These are phyloP conservation scores for Irena cyanogastra DNA, from an alignment of 2,113 vertebrate species.

Conservation along the genomic window DNA sequence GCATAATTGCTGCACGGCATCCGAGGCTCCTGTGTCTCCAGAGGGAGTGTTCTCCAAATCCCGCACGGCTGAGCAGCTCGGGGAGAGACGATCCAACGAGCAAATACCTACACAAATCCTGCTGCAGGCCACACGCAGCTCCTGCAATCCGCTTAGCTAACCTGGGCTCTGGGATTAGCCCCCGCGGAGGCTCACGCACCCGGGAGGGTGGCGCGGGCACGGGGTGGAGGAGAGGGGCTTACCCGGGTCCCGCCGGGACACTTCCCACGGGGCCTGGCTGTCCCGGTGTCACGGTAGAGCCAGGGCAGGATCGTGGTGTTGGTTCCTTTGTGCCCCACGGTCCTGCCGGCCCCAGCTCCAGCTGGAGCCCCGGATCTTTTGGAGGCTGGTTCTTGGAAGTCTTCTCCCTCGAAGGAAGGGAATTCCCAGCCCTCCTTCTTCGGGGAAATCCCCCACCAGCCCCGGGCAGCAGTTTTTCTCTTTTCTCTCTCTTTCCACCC, in stretches of 20 bases:
- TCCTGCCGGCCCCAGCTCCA: background rate
- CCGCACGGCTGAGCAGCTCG: background rate
- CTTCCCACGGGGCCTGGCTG: background rate
- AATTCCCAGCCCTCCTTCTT: constrained; percentile 32
- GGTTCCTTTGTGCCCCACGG: background rate
- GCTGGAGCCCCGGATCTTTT: background rate
- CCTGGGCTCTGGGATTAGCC: background rate
- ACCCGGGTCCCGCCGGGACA: background rate
- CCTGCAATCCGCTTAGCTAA: background rate
- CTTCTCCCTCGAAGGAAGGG: constrained; percentile 19
- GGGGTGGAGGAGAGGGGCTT: background rate
- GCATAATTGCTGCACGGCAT: constrained; percentile 12
- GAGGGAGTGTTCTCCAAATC: constrained; percentile 40
- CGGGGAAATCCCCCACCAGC: constrained; percentile 50
- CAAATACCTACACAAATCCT: constrained; percentile 22
- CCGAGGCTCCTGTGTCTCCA: constrained; percentile 21
- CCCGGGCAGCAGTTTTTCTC: background rate
- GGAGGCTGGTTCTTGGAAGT: background rate
- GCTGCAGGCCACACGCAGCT: constrained; percentile 31
- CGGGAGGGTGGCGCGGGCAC: background rate
- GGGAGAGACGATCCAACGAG: background rate
- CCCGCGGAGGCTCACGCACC: background rate
- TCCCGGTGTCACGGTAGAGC: background rate
- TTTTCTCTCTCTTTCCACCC: background rate
- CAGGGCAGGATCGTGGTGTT: rapidly evolving